A percentile compares a stretch with the other conserved stretches of the same genome.
Evolutionary conservation across 2,797 vertebrate genomes (phyloP).

Genomic region (Channa striata): DNA sequence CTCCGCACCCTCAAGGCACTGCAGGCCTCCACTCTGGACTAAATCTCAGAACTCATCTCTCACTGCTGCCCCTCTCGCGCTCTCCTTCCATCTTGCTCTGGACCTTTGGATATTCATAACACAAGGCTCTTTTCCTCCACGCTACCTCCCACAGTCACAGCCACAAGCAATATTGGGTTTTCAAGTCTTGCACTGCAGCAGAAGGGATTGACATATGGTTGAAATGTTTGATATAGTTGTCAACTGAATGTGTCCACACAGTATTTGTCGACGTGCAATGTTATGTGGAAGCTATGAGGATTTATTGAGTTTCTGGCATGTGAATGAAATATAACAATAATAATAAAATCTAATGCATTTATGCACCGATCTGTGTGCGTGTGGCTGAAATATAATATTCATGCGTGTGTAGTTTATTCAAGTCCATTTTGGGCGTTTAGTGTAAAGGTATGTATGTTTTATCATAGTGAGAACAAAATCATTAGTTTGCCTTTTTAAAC

Average conservation of each 20-base stretch:
- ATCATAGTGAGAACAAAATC: not conserved
- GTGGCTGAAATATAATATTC: not conserved
- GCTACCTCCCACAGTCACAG: constrained; percentile 53
- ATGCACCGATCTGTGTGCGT: not conserved
- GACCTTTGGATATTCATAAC: constrained; percentile 52
- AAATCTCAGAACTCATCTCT: constrained; percentile 54
- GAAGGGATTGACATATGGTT: constrained; percentile 25
- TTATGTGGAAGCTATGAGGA: not conserved
- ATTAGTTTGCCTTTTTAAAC: no score
- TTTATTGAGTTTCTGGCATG: not conserved
- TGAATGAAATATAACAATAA: not conserved
- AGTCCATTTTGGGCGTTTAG: not conserved
- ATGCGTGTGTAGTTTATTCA: not conserved
- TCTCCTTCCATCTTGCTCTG: constrained; percentile 31
- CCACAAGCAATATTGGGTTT: constrained; percentile 39
- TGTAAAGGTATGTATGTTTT: not conserved
- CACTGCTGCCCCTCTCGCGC: constrained; percentile 24
- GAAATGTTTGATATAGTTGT: constrained; percentile 16
- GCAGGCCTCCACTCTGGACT: constrained; percentile 53
- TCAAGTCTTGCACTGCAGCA: constrained; percentile 25
- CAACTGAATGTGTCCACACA: not conserved
- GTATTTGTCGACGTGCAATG: not conserved
- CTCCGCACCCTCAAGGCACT: constrained; percentile 37
- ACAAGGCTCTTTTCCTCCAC: constrained; percentile 35
- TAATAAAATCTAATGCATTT: not conserved